Percentiles rank a stretch among this genome's conserved stretches.
phyloP scores from a whole-genome alignment of 2,113 vertebrate genomes.

The Campylomormyrus tamandua region DNA sequence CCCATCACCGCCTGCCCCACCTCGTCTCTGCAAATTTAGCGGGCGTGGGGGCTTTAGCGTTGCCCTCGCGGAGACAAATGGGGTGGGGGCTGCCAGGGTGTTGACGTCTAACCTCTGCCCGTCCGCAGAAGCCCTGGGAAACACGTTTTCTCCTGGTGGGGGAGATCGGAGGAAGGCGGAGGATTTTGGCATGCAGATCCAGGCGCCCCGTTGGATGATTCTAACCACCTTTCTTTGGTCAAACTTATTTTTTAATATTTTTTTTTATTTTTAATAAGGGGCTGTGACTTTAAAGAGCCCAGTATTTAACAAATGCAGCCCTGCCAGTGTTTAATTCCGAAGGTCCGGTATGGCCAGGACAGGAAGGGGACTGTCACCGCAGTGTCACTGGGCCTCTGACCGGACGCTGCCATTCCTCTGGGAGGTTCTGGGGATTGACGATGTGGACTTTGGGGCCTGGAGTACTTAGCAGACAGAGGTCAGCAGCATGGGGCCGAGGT shows the following conservation, averaged over 20 bases:
- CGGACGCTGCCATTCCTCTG: neutral
- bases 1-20: constrained; percentile 56
- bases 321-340: neutral
- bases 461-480: neutral
- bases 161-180: neutral
- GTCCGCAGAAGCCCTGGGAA: neutral
- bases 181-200: neutral
- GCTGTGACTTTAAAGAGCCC: neutral
- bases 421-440: neutral
- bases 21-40: neutral
- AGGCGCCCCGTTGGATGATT: neutral
- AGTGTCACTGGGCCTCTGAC: neutral
- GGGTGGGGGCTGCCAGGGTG: neutral
- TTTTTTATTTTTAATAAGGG: neutral
- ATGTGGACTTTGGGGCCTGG: neutral
- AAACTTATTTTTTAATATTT: neutral
- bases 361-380: neutral
- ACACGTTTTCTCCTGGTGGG: neutral
- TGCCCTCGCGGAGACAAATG: neutral
- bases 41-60: neutral
- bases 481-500: neutral
- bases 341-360: too few relatives aligned
- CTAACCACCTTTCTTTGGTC: neutral
- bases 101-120: neutral
- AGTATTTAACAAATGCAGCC: neutral